Evolutionary conservation across 2,888 invertebrate species (phyloP).

Genomic region (Uloborus plumipes): DNA sequence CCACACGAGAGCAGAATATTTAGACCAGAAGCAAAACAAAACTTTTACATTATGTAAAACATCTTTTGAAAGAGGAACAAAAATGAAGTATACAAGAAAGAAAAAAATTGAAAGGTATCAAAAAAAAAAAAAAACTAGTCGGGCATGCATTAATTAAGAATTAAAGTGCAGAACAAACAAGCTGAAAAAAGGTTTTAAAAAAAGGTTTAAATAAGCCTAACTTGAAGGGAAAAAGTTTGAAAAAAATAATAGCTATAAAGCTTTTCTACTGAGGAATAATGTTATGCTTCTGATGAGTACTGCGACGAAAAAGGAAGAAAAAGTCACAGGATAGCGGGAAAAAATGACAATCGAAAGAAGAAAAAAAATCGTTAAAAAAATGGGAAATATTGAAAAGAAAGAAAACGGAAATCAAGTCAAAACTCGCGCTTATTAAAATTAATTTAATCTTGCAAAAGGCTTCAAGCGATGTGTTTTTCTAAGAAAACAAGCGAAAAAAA

Average conservation of each 20-base stretch:
- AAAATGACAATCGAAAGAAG: neutral
- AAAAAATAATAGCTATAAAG: slow-evolving; percentile 8
- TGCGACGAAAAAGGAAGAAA: neutral
- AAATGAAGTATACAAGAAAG: neutral
- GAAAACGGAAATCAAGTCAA: slow-evolving; percentile 10
- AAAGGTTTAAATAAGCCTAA: neutral
- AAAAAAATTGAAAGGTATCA: too few species aligned
- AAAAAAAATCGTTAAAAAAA: slow-evolving; percentile 9
- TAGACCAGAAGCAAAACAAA: too few species aligned
- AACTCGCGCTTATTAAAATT: slow-evolving; percentile 40
- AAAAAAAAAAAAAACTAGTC: slow-evolving; percentile 1
- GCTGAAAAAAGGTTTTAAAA: neutral
- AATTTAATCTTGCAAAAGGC: slow-evolving; percentile 38
- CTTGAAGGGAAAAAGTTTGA: neutral
- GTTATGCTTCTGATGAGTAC: slow-evolving; percentile 18
- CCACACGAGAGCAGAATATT: too few species aligned
- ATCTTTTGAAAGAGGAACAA: neutral
- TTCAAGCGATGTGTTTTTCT: slow-evolving; percentile 1
- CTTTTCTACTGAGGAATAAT: slow-evolving; percentile 24
- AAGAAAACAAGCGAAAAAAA: slow-evolving; percentile 1
- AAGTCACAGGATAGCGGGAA: neutral
- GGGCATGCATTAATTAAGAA: neutral
- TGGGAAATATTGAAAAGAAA: neutral
- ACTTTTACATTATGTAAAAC: too few species aligned
- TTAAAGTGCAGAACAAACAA: slow-evolving; percentile 6